Conservation (phyloP, 2,888 invertebrate genomes). For the Pseudococcus viburni region DNA sequence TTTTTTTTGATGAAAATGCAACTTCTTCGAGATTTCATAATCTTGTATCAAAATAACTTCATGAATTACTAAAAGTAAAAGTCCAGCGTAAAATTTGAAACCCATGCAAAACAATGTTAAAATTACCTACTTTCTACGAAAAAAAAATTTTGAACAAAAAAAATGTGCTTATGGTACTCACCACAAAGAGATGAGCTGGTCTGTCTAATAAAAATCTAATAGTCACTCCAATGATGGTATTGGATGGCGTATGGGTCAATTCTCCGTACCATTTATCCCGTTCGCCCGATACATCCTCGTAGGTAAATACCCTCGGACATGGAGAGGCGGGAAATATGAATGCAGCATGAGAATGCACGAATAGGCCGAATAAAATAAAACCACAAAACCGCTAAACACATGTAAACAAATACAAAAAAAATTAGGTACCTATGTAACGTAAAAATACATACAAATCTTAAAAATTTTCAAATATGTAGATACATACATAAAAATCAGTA, state of each 20-base stretch:
- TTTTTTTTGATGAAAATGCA: too few relatives aligned
- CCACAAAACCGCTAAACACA: slow-evolving; percentile 53
- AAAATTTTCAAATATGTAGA: neutral
- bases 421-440: neutral
- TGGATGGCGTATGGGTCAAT: slow-evolving; percentile 75
- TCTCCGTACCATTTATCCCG: slow-evolving; percentile 77
- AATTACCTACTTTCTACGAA: too few relatives aligned
- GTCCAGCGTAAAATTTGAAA: too few relatives aligned
- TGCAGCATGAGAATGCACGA: slow-evolving; percentile 30
- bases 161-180: slow-evolving; percentile 70
- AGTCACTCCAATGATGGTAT: slow-evolving; percentile 76
- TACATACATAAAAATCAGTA: neutral
- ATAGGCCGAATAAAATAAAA: slow-evolving; percentile 33
- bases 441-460: too few relatives aligned
- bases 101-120: too few relatives aligned
- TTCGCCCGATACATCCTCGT: slow-evolving; percentile 75
- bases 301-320: slow-evolving; percentile 77
- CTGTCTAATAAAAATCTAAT: slow-evolving; percentile 76
- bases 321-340: slow-evolving; percentile 71
- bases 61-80: too few relatives aligned
- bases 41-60: too few relatives aligned
- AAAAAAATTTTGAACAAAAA: neutral
- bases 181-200: slow-evolving; percentile 76
- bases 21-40: too few relatives aligned
- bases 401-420: slow-evolving; percentile 17